phyloP scores from a whole-genome alignment of 2,888 invertebrate genomes.

The Polietes domitor region DNA sequence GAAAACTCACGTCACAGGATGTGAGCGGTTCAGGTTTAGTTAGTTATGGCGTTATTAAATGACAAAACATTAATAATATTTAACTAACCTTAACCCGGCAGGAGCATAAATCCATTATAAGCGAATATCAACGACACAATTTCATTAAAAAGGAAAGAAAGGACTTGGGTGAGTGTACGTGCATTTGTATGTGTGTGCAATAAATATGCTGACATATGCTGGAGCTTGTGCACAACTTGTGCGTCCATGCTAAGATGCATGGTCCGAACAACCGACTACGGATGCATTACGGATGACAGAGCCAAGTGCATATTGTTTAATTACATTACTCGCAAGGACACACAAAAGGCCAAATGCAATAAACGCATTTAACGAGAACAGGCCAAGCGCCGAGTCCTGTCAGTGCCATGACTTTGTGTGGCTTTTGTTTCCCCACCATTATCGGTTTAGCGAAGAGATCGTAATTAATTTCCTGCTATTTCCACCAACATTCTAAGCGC shows the following conservation, averaged over 20 bases:
- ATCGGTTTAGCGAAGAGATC: constrained; percentile 72
- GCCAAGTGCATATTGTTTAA: neutral
- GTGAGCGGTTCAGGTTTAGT: neutral
- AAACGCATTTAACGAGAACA: neutral
- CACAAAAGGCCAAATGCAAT: neutral
- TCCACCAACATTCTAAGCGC: constrained; percentile 24
- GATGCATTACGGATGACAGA: neutral
- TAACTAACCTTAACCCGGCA: constrained; percentile 10
- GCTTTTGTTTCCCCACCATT: constrained; percentile 35
- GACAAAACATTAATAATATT: constrained; percentile 27
- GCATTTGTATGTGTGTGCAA: too few species aligned
- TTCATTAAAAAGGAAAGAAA: neutral
- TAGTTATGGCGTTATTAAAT: constrained; percentile 20
- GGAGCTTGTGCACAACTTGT: neutral
- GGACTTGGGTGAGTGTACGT: too few species aligned
- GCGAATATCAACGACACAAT: neutral
- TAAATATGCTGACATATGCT: neutral
- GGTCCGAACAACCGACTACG: neutral
- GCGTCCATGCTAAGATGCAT: neutral
- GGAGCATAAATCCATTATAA: constrained; percentile 56
- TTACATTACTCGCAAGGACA: neutral
- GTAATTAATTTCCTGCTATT: constrained; percentile 77
- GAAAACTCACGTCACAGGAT: constrained; percentile 13
- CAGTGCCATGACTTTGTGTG: neutral
- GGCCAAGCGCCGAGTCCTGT: neutral